Evolutionary conservation across 30 jellyfish, hydroid and myxozoan species (phyloP).

Genomic region (Pseudorhiza aurosa): DNA sequence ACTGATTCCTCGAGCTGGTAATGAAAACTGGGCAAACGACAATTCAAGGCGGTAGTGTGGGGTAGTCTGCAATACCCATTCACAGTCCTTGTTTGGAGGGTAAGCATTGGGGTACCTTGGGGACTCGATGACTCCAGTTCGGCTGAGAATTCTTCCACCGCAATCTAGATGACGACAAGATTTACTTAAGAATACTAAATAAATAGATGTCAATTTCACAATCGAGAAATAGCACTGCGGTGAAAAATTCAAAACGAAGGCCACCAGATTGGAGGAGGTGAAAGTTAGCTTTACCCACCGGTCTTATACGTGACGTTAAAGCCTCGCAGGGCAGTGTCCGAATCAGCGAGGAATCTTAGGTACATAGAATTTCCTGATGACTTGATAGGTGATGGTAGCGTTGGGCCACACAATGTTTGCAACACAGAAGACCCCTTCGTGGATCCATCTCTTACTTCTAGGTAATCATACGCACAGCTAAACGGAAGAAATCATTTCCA

Average conservation of each 20-base stretch:
- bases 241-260: neutral
- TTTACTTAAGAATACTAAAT: neutral
- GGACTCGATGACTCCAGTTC: constrained; percentile 62
- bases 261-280: neutral
- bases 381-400: constrained; percentile 33
- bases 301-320: constrained; percentile 73
- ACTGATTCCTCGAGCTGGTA: constrained; percentile 59
- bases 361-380: constrained; percentile 63
- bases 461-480: constrained; percentile 70
- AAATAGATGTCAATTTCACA: neutral
- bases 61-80: constrained; percentile 57
- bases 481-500: too few species aligned
- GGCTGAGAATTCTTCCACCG: constrained; percentile 78
- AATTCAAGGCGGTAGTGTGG: constrained; percentile 68
- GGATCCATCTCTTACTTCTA: constrained; percentile 73
- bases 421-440: constrained; percentile 40
- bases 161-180: constrained; percentile 55
- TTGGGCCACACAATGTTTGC: constrained; percentile 55
- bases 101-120: constrained; percentile 84
- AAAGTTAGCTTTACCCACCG: constrained; percentile 28
- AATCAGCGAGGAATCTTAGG: constrained; percentile 62
- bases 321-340: constrained; percentile 48
- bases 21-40: constrained; percentile 41
- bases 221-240: neutral
- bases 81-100: constrained; percentile 76